Base-by-base conservation (phyloP, 1,140 invertebrate species). In the Idris sp. region DNA sequence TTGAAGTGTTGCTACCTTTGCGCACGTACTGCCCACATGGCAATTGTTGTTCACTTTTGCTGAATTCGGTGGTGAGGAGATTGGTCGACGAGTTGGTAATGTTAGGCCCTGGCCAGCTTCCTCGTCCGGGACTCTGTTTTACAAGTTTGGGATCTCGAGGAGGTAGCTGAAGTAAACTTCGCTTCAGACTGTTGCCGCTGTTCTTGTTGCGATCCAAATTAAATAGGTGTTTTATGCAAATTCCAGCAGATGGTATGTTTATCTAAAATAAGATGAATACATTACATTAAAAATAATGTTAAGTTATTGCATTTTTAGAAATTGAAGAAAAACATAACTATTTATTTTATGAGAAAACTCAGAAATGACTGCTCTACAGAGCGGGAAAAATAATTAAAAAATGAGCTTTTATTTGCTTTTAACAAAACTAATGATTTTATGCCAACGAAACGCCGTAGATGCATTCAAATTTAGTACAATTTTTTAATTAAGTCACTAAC, bases 21-120 rank as follows among this genome's bases (percentile, higher is more conserved):
- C 83, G 76, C 4, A 79, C 18, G 30, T 84, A 85, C 9, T 82
- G 80, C 0, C 81, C 79, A 7, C 79, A 79, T 0, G 84, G 80
- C 2, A 95, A 79, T 62, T 95, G 93, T 81, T 95, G 93, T 74
- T 96, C 94, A 15, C 93, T 95, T 78, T 95, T 94, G 36, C 93
- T 95, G 69, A 95, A 92, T 78, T 95, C 94, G 0, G 90, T 89
- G 15, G 89, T 90, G n/a, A 90, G 78, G 1, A 92, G 80, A 53
- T 86, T 87, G 1, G 76, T 82, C 1, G 88, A 88, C 1, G 88
- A 88, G 26, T 81, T 86, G 4, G 87, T 87, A 0, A 91, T 89
- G n/a, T 92, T 93, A 0, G 93, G 93, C 0, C 93, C 94, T 0
- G 93, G 93, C 94, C 94, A 95, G 22, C 92, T 94, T 2, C 94